Percentiles rank a stretch among this genome's conserved stretches.
Conservation (phyloP, 2,113 vertebrate species). For the Archilochus colubris region DNA sequence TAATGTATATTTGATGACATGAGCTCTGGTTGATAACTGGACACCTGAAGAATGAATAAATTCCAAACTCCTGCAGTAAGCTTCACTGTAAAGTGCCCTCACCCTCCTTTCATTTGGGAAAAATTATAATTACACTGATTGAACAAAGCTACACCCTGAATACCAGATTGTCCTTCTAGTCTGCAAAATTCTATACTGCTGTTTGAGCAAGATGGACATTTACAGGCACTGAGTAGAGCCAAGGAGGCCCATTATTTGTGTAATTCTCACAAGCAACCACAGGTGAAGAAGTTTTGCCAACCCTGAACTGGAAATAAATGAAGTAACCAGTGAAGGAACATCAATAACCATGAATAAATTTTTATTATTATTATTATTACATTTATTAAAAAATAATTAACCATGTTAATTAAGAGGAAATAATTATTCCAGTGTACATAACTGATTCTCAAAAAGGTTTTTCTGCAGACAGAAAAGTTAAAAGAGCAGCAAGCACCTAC, state of each 20-base stretch:
- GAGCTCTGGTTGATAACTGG: not conserved
- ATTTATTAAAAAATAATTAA: too few species aligned
- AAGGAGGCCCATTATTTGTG: not conserved
- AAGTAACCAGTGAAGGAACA: not conserved
- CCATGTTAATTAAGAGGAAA: not conserved
- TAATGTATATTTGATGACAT: not conserved
- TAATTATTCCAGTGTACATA: not conserved
- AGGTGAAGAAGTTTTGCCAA: conserved; percentile 18
- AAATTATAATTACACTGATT: not conserved
- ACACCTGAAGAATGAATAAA: not conserved
- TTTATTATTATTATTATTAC: too few species aligned
- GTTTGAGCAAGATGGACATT: not conserved
- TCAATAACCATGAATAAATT: not conserved
- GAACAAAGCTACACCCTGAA: not conserved
- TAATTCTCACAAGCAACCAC: not conserved
- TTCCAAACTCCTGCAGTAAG: not conserved
- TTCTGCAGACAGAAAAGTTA: not conserved
- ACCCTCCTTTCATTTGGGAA: not conserved
- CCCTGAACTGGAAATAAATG: not conserved
- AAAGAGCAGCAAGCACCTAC: not conserved
- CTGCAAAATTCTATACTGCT: conserved; percentile 10
- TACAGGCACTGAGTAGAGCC: not conserved
- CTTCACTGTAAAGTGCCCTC: not conserved
- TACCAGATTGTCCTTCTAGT: not conserved
- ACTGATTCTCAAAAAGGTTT: not conserved